A percentile compares a stretch with the other conserved stretches of the same genome.
Conservation (phyloP, 2,113 vertebrate species). For the Vicugna pacos region DNA sequence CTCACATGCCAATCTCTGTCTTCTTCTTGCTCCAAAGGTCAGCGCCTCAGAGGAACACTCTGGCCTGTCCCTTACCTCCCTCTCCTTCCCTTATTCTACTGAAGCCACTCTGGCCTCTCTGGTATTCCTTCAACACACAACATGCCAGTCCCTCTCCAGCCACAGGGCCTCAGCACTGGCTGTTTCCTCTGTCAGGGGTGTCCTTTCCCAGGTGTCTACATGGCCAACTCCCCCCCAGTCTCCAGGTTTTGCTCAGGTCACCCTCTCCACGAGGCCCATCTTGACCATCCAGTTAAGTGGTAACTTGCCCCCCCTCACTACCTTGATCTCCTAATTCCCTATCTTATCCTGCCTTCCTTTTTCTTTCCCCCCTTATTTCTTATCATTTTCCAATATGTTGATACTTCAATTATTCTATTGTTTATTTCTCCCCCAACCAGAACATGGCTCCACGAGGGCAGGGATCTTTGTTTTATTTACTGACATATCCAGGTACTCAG, state of each 20-base stretch:
- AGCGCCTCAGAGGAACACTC: not conserved
- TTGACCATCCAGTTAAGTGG: not conserved
- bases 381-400: not conserved
- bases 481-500: not conserved
- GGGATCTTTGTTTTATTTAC: not conserved
- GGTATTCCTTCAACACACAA: not conserved
- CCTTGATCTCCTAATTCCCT: not conserved
- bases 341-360: constrained; percentile 19
- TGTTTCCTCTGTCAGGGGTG: not conserved
- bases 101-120: not conserved
- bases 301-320: not conserved
- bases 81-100: not conserved
- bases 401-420: not conserved
- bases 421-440: not conserved
- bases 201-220: not conserved
- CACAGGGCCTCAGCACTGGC: not conserved
- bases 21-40: not conserved
- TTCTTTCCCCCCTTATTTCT: not conserved
- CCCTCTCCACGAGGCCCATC: not conserved
- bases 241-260: not conserved
- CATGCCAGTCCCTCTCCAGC: not conserved
- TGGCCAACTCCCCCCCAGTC: not conserved
- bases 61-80: not conserved
- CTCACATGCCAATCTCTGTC: not conserved
- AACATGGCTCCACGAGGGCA: not conserved